These are phyloP conservation scores for Drosophila acutilabella DNA, from an alignment of 2,888 invertebrate species.

Conservation along the genomic window DNA sequence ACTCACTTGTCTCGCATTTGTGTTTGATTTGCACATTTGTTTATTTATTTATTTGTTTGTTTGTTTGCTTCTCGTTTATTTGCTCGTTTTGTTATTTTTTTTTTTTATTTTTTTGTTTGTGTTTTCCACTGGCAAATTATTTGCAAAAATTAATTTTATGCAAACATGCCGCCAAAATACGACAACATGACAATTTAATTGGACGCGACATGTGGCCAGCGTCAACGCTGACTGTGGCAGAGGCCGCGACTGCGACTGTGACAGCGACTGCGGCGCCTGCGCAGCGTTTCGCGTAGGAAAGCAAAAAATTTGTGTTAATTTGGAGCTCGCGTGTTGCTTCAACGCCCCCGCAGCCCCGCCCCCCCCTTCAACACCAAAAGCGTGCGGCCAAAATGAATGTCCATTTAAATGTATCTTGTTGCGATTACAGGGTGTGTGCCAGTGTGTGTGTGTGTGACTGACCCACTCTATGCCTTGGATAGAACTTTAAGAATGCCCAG, in stretches of 20 bases:
- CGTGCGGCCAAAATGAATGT: slow-evolving; percentile 51
- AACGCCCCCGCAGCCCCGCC: slow-evolving; percentile 62
- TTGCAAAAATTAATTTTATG: slow-evolving; percentile 81
- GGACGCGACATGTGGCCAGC: slow-evolving; percentile 77
- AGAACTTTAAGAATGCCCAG: slow-evolving; percentile 47
- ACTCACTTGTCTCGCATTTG: slow-evolving; percentile 48
- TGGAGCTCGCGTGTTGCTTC: slow-evolving; percentile 69
- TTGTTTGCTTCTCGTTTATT: slow-evolving; percentile 21
- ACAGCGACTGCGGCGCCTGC: slow-evolving; percentile 66
- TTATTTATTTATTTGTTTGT: slow-evolving; percentile 45
- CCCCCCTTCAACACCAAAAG: neutral
- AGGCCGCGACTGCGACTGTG: slow-evolving; percentile 16
- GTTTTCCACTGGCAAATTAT: slow-evolving; percentile 76
- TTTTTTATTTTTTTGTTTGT: neutral
- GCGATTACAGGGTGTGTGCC: slow-evolving; percentile 46
- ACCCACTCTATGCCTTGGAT: slow-evolving; percentile 67
- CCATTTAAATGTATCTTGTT: slow-evolving; percentile 75
- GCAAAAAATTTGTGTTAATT: slow-evolving; percentile 67
- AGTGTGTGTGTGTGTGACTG: slow-evolving; percentile 34
- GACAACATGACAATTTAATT: slow-evolving; percentile 82
- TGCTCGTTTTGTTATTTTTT: slow-evolving; percentile 39
- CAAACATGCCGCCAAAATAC: slow-evolving; percentile 80
- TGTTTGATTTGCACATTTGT: slow-evolving; percentile 38
- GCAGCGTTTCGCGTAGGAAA: slow-evolving; percentile 44
- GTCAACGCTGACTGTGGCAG: slow-evolving; percentile 1